Evolutionary conservation across 2,888 invertebrate genomes (phyloP).

Genomic region (Drosophila borborema): DNA sequence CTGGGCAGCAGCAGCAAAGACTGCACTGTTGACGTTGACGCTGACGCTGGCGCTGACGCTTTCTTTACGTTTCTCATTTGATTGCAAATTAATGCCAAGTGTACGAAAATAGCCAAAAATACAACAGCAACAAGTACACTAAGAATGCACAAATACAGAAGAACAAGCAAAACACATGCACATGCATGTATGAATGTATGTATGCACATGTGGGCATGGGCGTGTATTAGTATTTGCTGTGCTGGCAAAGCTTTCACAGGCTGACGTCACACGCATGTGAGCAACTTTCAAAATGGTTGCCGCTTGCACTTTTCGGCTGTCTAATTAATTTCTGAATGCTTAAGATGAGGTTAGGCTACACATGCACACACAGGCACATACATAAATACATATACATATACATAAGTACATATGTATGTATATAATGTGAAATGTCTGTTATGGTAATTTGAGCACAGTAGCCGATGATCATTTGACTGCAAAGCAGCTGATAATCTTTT

Average conservation of each 20-base stretch:
- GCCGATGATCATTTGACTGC: constrained; percentile 28
- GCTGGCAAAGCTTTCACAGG: constrained; percentile 50
- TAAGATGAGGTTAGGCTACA: not conserved
- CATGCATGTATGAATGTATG: not conserved
- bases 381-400: not conserved
- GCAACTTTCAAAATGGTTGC: constrained; percentile 61
- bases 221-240: constrained; percentile 13
- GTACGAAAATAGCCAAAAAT: constrained; percentile 68
- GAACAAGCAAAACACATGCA: constrained; percentile 2
- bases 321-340: constrained; percentile 34
- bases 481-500: constrained; percentile 22
- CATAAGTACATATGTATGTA: not conserved
- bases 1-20: not conserved
- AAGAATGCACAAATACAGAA: constrained; percentile 47
- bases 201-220: constrained; percentile 3
- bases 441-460: constrained; percentile 12
- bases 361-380: too few relatives aligned
- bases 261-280: constrained; percentile 62
- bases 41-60: constrained; percentile 27
- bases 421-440: not conserved
- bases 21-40: constrained; percentile 21
- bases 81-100: constrained; percentile 69
- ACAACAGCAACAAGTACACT: constrained; percentile 25
- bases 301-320: constrained; percentile 38
- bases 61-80: constrained; percentile 56